A percentile compares a stretch with the other conserved stretches of the same genome.
These are phyloP conservation scores for Acrobasis suavella DNA, from an alignment of 2,888 invertebrate genomes.

Conservation along the genomic window DNA sequence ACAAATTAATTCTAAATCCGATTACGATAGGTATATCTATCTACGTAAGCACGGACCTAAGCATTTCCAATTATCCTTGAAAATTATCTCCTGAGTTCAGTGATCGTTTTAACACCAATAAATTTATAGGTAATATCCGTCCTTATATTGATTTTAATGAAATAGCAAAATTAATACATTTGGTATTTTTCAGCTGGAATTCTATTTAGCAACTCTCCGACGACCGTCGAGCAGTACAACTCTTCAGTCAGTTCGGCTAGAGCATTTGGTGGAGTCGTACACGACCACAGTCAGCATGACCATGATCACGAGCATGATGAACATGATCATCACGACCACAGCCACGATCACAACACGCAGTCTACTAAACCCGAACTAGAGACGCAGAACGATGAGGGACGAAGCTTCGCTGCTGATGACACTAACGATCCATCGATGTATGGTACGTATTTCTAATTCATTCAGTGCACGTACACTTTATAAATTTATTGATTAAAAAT, in stretches of 20 bases:
- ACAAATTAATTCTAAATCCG: too few species aligned
- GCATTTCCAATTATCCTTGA: too few species aligned
- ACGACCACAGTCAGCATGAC: slow-evolving; percentile 39
- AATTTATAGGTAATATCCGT: too few species aligned
- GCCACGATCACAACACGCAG: slow-evolving; percentile 36
- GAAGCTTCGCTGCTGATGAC: slow-evolving; percentile 55
- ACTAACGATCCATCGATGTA: slow-evolving; percentile 78
- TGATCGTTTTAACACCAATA: too few species aligned
- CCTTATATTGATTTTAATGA: too few species aligned
- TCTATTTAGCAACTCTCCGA: slow-evolving; percentile 85
- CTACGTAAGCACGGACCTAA: too few species aligned
- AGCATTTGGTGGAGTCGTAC: slow-evolving; percentile 80
- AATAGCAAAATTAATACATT: background rate
- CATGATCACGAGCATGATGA: slow-evolving; percentile 40
- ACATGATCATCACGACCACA: slow-evolving; percentile 43
- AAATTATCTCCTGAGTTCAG: too few species aligned
- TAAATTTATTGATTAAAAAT: too few species aligned
- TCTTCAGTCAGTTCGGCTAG: slow-evolving; percentile 80
- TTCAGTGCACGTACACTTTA: too few species aligned
- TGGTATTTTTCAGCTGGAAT: slow-evolving; percentile 84
- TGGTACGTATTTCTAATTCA: slow-evolving; percentile 64
- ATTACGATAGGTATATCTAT: too few species aligned
- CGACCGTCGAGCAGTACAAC: slow-evolving; percentile 80
- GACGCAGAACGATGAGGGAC: slow-evolving; percentile 52
- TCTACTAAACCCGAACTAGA: slow-evolving; percentile 44